Base-by-base conservation (phyloP, 1,140 invertebrate genomes). In the Drosophila repletoides region DNA sequence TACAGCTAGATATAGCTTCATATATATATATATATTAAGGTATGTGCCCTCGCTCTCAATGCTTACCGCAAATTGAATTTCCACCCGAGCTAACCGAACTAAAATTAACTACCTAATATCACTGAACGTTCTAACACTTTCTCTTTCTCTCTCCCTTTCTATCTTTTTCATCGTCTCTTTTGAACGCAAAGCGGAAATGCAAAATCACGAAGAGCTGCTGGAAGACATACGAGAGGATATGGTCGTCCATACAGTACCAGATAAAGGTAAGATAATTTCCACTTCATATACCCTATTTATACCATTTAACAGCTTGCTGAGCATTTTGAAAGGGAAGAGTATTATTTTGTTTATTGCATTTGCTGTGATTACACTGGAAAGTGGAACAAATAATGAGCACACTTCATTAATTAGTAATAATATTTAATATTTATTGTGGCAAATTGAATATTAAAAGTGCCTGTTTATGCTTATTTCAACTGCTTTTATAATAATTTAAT, bases 171-270 rank as follows among this genome's bases (percentile, higher is more conserved):
- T 2, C 33, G 6, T 51, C 46, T 55, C 36, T 45, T 72, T 60
- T 51, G 45, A 38, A 58, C 53, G 2, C 9, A 24, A 40, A 83
- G 81, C 70, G 72, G 88, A 89, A 75, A 89, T 89, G 88, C 77
- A 89, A 88, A 89, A 87, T 76, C 83, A 89, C 41, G 88, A 89
- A 45, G 88, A 90, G 61, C 60, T 88, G 53, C 86, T 90, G 19
- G 88, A 90, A 56, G 88, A 90, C 67, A 90, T 90, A 55, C 83
- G 88, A 65, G 88, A 90, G 45, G 88, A 90, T 56, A 79, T 86
- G 31, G 76, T 73, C 34, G 68, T 88, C 51, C 88, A 90, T 71
- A 51, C 63, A 41, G 89, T 90, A 72, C 88, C 88, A 40, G 88
- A 89, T 49, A 90, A 90, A 89, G 88, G 88, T 89, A 72, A 89